These are phyloP conservation scores for Pseudolaguvia tuberculata DNA, from an alignment of 2,113 vertebrate genomes.

Conservation along the genomic window DNA sequence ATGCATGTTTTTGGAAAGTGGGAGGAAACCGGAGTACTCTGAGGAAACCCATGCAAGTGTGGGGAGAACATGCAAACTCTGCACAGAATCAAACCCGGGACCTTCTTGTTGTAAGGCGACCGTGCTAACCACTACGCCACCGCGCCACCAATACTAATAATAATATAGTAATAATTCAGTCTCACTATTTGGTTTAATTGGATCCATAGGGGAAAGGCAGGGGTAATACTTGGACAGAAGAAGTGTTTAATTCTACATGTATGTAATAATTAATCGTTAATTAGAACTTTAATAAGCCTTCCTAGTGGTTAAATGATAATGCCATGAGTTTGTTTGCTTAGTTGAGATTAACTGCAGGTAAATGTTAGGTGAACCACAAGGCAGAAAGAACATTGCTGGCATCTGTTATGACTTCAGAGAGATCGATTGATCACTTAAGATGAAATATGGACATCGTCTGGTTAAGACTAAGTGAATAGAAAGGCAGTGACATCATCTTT, in stretches of 20 bases:
- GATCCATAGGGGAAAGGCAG: not conserved
- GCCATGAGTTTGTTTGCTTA: too few relatives aligned
- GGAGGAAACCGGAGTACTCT: too few relatives aligned
- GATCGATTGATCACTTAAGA: not conserved
- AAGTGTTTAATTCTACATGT: not conserved
- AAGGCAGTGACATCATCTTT: not conserved
- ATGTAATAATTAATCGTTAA: not conserved
- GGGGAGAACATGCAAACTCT: too few relatives aligned
- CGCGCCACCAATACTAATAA: too few relatives aligned
- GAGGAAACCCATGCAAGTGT: too few relatives aligned
- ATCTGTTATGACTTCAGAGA: not conserved
- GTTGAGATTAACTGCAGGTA: not conserved
- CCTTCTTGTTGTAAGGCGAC: too few relatives aligned
- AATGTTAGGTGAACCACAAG: not conserved
- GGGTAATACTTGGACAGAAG: not conserved
- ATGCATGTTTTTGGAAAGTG: too few relatives aligned
- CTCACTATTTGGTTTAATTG: not conserved
- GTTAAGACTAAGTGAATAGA: not conserved
- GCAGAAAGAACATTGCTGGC: not conserved
- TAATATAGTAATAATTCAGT: not conserved
- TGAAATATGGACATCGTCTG: not conserved
- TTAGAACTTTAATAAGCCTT: too few relatives aligned
- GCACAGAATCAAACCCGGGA: too few relatives aligned
- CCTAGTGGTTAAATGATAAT: too few relatives aligned
- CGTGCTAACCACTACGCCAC: too few relatives aligned